Conservation (phyloP, 1,140 invertebrate species). For the Hycleus cichorii region DNA sequence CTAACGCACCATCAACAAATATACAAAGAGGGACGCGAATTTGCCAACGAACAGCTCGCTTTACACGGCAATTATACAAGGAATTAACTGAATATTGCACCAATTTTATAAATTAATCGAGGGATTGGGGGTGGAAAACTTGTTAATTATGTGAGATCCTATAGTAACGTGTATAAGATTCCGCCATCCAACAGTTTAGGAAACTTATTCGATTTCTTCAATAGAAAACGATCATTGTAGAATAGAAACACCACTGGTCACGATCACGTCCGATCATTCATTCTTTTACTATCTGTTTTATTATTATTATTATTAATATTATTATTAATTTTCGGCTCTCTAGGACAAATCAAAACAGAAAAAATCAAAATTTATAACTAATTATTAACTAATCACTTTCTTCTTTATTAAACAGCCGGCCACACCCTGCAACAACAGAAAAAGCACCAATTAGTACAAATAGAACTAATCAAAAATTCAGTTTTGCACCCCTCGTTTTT, state of each 20-base stretch:
- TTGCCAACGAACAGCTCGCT: too few relatives aligned
- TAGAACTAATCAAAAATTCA: too few relatives aligned
- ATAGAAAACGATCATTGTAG: not conserved
- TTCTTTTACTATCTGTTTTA: constrained; percentile 5
- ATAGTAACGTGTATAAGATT: too few relatives aligned
- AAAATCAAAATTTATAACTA: constrained; percentile 7
- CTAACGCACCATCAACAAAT: constrained; percentile 18
- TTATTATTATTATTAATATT: constrained; percentile 21
- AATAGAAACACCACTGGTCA: constrained; percentile 30
- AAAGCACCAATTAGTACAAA: not conserved
- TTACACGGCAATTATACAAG: too few relatives aligned
- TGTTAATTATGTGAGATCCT: too few relatives aligned
- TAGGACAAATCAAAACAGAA: not conserved
- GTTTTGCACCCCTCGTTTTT: too few relatives aligned
- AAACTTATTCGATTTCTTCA: too few relatives aligned
- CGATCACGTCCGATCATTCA: constrained; percentile 13
- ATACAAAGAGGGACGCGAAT: not conserved
- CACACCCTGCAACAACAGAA: constrained; percentile 50
- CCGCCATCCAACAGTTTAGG: too few relatives aligned
- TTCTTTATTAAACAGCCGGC: constrained; percentile 50
- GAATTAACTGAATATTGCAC: too few relatives aligned
- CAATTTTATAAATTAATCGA: too few relatives aligned
- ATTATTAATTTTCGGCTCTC: constrained; percentile 10
- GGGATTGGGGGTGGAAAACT: too few relatives aligned
- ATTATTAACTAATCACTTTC: constrained; percentile 35